phyloP scores from a whole-genome alignment of 2,797 vertebrate species.

The Poecilia picta region DNA sequence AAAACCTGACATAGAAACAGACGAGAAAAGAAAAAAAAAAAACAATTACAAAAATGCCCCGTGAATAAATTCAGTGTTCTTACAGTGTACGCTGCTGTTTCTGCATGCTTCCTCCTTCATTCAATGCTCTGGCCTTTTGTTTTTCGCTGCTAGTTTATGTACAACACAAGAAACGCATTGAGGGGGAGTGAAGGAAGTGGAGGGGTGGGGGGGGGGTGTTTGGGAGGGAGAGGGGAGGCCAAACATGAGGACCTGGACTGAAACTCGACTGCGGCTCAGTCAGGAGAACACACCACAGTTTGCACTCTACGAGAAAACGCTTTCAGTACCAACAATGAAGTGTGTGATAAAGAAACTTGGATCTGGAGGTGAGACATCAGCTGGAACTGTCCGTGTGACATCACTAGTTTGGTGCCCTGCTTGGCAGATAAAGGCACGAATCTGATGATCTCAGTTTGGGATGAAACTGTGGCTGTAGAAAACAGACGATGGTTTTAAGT shows the following conservation, averaged over 20 bases:
- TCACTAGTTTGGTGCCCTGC: conserved; percentile 80
- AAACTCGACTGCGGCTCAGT: conserved; percentile 46
- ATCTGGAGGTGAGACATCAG: conserved; percentile 28
- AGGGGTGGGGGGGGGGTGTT: background rate
- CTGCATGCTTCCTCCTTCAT: conserved; percentile 81
- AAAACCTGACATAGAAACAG: conserved; percentile 78
- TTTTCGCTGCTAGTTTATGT: conserved; percentile 69
- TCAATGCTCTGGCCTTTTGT: conserved; percentile 73
- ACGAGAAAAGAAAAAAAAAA: conserved; percentile 16
- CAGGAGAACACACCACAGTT: background rate
- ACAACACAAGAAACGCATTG: conserved; percentile 68
- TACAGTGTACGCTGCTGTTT: conserved; percentile 79
- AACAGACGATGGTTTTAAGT: conserved; percentile 65
- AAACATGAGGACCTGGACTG: conserved; percentile 60
- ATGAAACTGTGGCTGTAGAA: conserved; percentile 57
- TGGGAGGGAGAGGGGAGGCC: background rate
- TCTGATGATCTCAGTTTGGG: conserved; percentile 75
- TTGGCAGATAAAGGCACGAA: conserved; percentile 81
- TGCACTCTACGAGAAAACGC: conserved; percentile 39
- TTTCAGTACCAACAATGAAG: conserved; percentile 53
- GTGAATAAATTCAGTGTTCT: conserved; percentile 82
- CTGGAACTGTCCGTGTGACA: conserved; percentile 66
- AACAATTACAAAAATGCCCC: conserved; percentile 78
- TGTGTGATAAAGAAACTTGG: conserved; percentile 33
- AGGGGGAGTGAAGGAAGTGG: conserved; percentile 9